These are phyloP conservation scores for Cydia splendana DNA, from an alignment of 1,140 invertebrate species.

Conservation along the genomic window DNA sequence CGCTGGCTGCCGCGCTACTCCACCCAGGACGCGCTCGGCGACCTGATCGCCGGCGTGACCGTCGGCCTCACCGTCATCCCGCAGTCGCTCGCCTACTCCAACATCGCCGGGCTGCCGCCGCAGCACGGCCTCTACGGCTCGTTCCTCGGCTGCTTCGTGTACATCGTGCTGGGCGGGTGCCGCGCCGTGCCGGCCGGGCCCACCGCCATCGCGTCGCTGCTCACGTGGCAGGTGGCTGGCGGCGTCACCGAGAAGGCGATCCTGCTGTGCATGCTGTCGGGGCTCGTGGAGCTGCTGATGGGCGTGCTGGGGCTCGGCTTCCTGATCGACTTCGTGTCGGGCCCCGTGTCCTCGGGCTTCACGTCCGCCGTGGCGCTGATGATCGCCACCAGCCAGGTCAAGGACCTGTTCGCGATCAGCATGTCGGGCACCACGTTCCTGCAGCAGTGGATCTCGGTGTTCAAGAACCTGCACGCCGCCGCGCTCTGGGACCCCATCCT, in stretches of 20 bases:
- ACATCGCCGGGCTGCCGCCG: slow-evolving; percentile 88
- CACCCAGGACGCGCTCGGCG: slow-evolving; percentile 84
- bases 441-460: slow-evolving; percentile 85
- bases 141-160: slow-evolving; percentile 94
- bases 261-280: slow-evolving; percentile 88
- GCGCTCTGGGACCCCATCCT: slow-evolving; percentile 85
- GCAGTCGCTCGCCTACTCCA: slow-evolving; percentile 91
- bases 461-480: slow-evolving; percentile 82
- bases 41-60: slow-evolving; percentile 91
- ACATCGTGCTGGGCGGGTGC: slow-evolving; percentile 94
- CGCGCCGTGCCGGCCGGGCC: slow-evolving; percentile 94
- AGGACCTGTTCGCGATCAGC: slow-evolving; percentile 89
- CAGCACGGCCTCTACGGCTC: slow-evolving; percentile 95
- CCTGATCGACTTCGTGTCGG: slow-evolving; percentile 95
- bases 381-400: slow-evolving; percentile 93
- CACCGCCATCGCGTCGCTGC: slow-evolving; percentile 90
- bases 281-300: slow-evolving; percentile 91
- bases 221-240: slow-evolving; percentile 88
- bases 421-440: slow-evolving; percentile 88
- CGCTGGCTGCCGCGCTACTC: slow-evolving; percentile 88
- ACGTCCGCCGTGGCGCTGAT: slow-evolving; percentile 95
- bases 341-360: slow-evolving; percentile 95
- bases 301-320: slow-evolving; percentile 94
- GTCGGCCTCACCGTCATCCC: slow-evolving; percentile 93
- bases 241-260: slow-evolving; percentile 89